A percentile compares a stretch with the other conserved stretches of the same genome.
Evolutionary conservation across 1,140 invertebrate genomes (phyloP).

Genomic region (Pectinophora gossypiella): DNA sequence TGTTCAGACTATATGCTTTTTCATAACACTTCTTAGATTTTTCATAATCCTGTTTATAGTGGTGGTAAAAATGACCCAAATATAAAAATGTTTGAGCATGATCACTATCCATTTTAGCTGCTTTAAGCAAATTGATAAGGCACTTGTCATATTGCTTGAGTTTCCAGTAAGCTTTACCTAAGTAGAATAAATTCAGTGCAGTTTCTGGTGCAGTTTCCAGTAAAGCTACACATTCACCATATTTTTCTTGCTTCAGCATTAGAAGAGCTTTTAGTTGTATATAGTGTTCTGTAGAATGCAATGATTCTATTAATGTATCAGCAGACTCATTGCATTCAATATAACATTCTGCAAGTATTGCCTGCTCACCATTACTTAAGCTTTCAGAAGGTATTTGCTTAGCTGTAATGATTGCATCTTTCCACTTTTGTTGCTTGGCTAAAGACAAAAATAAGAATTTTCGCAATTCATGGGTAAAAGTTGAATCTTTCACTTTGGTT

Average conservation of each 20-base stretch:
- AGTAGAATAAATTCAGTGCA: slow-evolving; percentile 76
- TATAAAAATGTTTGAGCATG: slow-evolving; percentile 84
- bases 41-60: slow-evolving; percentile 76
- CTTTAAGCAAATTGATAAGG: slow-evolving; percentile 81
- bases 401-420: slow-evolving; percentile 48
- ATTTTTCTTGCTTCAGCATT: slow-evolving; percentile 70
- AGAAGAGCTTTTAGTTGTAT: slow-evolving; percentile 51
- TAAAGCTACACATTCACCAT: slow-evolving; percentile 74
- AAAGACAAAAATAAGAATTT: slow-evolving; percentile 55
- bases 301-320: slow-evolving; percentile 34
- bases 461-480: slow-evolving; percentile 36
- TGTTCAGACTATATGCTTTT: slow-evolving; percentile 86
- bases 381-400: slow-evolving; percentile 37
- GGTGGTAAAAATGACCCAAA: slow-evolving; percentile 85
- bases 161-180: slow-evolving; percentile 82
- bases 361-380: slow-evolving; percentile 37
- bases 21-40: slow-evolving; percentile 89
- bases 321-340: slow-evolving; percentile 45
- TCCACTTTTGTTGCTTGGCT: slow-evolving; percentile 71
- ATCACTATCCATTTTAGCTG: slow-evolving; percentile 84
- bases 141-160: slow-evolving; percentile 78
- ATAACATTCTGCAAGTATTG: slow-evolving; percentile 50
- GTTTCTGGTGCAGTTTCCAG: slow-evolving; percentile 68
- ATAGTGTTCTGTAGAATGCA: slow-evolving; percentile 43
- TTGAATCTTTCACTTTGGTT: slow-evolving; percentile 43